Conservation (phyloP, 1,140 invertebrate species). For the Micrasema minimum region DNA sequence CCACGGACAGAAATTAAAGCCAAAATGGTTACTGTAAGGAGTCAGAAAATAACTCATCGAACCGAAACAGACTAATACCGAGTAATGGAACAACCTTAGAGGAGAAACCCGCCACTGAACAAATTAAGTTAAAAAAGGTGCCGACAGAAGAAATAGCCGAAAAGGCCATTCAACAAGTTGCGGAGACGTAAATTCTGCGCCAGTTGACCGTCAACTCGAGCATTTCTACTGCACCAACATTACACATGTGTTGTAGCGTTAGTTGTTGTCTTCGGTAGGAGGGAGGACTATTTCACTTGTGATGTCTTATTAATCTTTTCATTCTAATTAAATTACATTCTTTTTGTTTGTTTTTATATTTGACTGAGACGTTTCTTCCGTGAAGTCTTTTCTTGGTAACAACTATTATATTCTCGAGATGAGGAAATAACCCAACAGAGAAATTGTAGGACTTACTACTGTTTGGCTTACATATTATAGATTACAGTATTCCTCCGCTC, state of each 20-base stretch:
- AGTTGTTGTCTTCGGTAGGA: no score
- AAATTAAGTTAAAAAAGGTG: slow-evolving; percentile 47
- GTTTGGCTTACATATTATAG: no score
- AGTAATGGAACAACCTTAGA: slow-evolving; percentile 35
- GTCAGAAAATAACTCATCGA: background rate
- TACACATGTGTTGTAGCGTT: slow-evolving; percentile 19
- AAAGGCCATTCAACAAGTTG: slow-evolving; percentile 31
- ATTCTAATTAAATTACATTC: slow-evolving; percentile 8
- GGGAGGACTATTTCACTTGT: slow-evolving; percentile 31
- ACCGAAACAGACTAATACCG: slow-evolving; percentile 23
- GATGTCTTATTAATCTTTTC: slow-evolving; percentile 12
- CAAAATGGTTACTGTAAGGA: slow-evolving; percentile 11
- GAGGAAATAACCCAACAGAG: no score
- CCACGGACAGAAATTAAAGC: slow-evolving; percentile 13
- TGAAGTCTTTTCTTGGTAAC: no score
- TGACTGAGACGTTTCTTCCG: slow-evolving; percentile 12
- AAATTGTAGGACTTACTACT: no score
- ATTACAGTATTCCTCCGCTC: no score
- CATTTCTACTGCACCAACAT: slow-evolving; percentile 2
- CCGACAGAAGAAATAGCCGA: slow-evolving; percentile 38
- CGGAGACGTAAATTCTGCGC: slow-evolving; percentile 46
- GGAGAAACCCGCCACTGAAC: slow-evolving; percentile 18
- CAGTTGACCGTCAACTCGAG: background rate
- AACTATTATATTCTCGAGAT: no score
- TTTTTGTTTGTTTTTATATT: background rate